Evolutionary conservation across 1,140 invertebrate genomes (phyloP).

Genomic region (Macrocentrus cingulum): DNA sequence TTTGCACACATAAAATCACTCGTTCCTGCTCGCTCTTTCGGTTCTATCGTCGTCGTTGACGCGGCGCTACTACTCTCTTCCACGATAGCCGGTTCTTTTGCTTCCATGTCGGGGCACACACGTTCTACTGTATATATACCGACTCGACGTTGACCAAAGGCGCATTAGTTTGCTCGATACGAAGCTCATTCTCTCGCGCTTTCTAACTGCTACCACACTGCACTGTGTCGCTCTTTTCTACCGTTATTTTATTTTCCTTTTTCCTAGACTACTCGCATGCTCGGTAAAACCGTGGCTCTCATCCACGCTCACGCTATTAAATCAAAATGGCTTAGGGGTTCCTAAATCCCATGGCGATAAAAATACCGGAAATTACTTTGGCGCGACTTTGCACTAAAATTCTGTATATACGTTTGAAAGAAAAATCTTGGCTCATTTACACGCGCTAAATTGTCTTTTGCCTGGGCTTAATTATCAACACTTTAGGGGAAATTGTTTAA

Average conservation of each 20-base stretch:
- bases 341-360: constrained; percentile 52
- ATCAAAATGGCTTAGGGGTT: constrained; percentile 55
- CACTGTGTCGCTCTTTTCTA: constrained; percentile 1
- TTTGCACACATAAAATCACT: constrained; percentile 5
- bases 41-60: not conserved
- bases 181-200: constrained; percentile 1
- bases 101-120: not conserved
- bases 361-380: constrained; percentile 53
- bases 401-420: constrained; percentile 2
- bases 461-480: not conserved
- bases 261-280: not conserved
- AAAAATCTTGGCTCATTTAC: constrained; percentile 10
- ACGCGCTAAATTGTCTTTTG: constrained; percentile 10
- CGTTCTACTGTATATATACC: not conserved
- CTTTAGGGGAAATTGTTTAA: no score
- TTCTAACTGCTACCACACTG: not conserved
- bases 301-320: constrained; percentile 46
- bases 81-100: no score
- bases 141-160: constrained; percentile 14
- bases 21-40: not conserved
- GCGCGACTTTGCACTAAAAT: constrained; percentile 21
- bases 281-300: not conserved
- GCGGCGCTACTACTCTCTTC: not conserved
- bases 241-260: constrained; percentile 17
- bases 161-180: constrained; percentile 10